Conservation (phyloP, 2,113 vertebrate genomes). For the Stomatorhinus ivindoensis region DNA sequence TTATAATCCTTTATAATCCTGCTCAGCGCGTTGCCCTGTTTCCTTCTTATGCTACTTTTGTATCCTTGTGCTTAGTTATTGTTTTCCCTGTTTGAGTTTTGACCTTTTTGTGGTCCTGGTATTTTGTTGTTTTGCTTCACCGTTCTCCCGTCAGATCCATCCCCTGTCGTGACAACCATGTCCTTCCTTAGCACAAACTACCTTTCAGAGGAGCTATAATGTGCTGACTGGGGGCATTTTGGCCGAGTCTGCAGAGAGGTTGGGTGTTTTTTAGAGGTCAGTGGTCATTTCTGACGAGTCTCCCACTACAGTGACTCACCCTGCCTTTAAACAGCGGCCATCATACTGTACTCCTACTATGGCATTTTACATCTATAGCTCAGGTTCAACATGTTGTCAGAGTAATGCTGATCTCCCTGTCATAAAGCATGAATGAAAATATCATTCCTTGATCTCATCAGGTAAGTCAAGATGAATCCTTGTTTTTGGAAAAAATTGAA, state of each 20-base stretch:
- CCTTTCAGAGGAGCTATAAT: background rate
- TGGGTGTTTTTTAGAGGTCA: background rate
- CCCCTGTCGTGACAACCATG: background rate
- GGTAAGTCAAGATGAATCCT: background rate
- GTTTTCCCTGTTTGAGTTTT: too few relatives aligned
- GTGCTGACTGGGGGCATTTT: background rate
- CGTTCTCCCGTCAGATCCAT: too few relatives aligned
- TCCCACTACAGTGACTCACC: background rate
- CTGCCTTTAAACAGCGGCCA: background rate
- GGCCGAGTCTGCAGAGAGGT: background rate
- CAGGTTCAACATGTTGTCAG: background rate
- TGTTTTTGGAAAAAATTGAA: background rate
- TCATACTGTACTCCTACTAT: background rate
- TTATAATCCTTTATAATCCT: too few relatives aligned
- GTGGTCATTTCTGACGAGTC: background rate
- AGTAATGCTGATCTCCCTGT: background rate
- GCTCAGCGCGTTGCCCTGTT: too few relatives aligned
- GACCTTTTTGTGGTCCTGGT: too few relatives aligned
- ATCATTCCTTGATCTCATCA: background rate
- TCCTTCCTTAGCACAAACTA: background rate
- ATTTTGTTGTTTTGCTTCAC: too few relatives aligned
- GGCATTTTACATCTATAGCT: background rate
- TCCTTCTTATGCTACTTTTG: too few relatives aligned
- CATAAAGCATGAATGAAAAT: background rate
- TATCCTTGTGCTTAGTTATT: too few relatives aligned